Percentiles rank a stretch among this genome's conserved stretches.
phyloP scores from a whole-genome alignment of 2,113 vertebrate species.

The Brienomyrus longianalis region DNA sequence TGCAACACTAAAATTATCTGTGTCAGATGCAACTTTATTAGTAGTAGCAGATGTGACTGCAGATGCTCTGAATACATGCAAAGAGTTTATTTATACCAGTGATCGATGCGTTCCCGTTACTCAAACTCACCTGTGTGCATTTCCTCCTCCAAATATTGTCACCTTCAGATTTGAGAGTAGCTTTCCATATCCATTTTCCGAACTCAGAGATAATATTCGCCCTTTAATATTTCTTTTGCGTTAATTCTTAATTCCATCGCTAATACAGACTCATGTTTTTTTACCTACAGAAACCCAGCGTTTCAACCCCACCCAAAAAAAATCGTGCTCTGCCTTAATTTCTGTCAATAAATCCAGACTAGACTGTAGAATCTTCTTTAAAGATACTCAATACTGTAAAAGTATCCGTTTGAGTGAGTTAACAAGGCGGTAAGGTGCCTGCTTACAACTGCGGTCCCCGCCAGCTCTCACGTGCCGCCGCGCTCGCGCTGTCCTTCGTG shows the following conservation, averaged over 20 bases:
- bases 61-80: background rate
- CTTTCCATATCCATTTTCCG: conserved; percentile 44
- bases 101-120: background rate
- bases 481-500: conserved; percentile 38
- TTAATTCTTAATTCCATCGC: conserved; percentile 54
- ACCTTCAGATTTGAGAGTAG: conserved; percentile 37
- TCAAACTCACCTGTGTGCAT: conserved; percentile 65
- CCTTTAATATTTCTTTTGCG: conserved; percentile 53
- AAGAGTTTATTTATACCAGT: background rate
- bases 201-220: conserved; percentile 3
- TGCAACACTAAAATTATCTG: background rate
- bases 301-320: conserved; percentile 22
- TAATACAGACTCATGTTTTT: conserved; percentile 24
- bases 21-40: background rate
- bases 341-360: conserved; percentile 39
- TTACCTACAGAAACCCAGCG: conserved; percentile 11
- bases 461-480: conserved; percentile 62
- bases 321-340: conserved; percentile 28
- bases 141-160: conserved; percentile 40
- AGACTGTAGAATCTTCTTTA: background rate
- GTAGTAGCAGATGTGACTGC: background rate
- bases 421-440: conserved; percentile 51
- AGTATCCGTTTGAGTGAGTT: conserved; percentile 11
- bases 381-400: background rate
- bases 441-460: conserved; percentile 68